phyloP scores from a whole-genome alignment of 2,888 invertebrate genomes.

The Zaprionus obscuricornis region DNA sequence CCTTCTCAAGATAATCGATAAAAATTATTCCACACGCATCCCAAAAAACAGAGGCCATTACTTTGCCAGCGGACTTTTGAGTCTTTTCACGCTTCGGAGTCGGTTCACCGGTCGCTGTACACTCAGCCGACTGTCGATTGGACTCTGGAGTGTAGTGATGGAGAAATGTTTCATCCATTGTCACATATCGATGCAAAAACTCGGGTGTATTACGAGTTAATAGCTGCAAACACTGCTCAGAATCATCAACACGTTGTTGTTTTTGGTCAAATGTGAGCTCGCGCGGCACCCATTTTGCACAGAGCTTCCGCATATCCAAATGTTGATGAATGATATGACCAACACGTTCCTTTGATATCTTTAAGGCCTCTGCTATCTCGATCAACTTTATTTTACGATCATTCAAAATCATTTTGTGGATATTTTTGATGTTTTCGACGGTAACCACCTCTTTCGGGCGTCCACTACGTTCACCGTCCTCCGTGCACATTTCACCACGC shows the following conservation, averaged over 20 bases:
- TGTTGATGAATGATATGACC: slow-evolving; percentile 32
- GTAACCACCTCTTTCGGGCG: slow-evolving; percentile 20
- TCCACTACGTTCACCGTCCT: slow-evolving; percentile 18
- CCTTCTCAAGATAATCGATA: slow-evolving; percentile 71
- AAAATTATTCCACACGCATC: slow-evolving; percentile 65
- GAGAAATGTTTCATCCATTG: slow-evolving; percentile 45
- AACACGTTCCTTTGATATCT: slow-evolving; percentile 3
- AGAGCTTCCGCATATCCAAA: slow-evolving; percentile 20
- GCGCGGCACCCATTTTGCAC: slow-evolving; percentile 3
- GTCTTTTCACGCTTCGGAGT: slow-evolving; percentile 58
- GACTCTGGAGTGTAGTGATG: slow-evolving; percentile 1
- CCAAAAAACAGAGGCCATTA: slow-evolving; percentile 73
- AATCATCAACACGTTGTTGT: slow-evolving; percentile 38
- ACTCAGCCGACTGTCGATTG: slow-evolving; percentile 13
- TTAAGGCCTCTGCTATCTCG: slow-evolving; percentile 35
- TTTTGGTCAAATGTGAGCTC: slow-evolving; percentile 44
- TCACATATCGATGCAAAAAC: slow-evolving; percentile 61
- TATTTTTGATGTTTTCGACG: neutral
- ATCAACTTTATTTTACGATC: slow-evolving; percentile 32
- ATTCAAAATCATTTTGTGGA: slow-evolving; percentile 20
- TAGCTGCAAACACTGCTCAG: slow-evolving; percentile 25
- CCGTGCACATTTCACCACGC: slow-evolving; percentile 4
- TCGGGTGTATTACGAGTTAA: slow-evolving; percentile 44
- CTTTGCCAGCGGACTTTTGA: slow-evolving; percentile 57
- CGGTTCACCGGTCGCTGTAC: slow-evolving; percentile 20